Percentiles rank a stretch among this genome's conserved stretches.
These are phyloP conservation scores for Lycocerus yunnanus DNA, from an alignment of 2,888 invertebrate species.

Conservation along the genomic window DNA sequence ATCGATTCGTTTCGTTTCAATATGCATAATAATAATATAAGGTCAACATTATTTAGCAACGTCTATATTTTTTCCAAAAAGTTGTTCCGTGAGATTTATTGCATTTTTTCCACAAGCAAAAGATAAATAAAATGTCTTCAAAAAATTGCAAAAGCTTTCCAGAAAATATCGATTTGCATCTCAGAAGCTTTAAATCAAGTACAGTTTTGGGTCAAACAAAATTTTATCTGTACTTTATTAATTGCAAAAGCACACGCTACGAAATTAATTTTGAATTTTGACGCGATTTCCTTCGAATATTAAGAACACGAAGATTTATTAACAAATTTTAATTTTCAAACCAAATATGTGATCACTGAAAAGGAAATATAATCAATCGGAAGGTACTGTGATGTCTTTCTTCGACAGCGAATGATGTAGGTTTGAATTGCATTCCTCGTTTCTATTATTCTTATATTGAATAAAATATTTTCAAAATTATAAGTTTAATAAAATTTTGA, in stretches of 20 bases:
- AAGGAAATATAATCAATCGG: not conserved
- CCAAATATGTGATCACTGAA: not conserved
- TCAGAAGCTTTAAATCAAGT: not conserved
- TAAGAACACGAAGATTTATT: not conserved
- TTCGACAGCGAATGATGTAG: not conserved
- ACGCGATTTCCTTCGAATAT: not conserved
- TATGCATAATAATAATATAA: no score
- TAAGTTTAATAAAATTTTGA: no score
- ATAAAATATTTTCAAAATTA: no score
- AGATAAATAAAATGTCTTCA: not conserved
- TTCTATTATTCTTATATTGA: not conserved
- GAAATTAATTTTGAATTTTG: not conserved
- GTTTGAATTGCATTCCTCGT: no score
- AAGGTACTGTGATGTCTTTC: no score
- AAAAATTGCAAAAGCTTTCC: not conserved
- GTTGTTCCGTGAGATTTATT: not conserved
- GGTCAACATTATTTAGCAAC: not conserved
- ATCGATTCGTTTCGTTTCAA: not conserved
- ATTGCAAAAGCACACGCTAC: not conserved
- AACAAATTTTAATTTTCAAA: not conserved
- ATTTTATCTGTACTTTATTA: not conserved
- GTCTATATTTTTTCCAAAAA: not conserved
- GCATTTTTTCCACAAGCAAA: not conserved
- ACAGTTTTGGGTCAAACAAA: not conserved
- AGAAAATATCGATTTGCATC: not conserved